These are phyloP conservation scores for Cheilinus undulatus DNA, from an alignment of 2,113 vertebrate genomes.

Conservation along the genomic window DNA sequence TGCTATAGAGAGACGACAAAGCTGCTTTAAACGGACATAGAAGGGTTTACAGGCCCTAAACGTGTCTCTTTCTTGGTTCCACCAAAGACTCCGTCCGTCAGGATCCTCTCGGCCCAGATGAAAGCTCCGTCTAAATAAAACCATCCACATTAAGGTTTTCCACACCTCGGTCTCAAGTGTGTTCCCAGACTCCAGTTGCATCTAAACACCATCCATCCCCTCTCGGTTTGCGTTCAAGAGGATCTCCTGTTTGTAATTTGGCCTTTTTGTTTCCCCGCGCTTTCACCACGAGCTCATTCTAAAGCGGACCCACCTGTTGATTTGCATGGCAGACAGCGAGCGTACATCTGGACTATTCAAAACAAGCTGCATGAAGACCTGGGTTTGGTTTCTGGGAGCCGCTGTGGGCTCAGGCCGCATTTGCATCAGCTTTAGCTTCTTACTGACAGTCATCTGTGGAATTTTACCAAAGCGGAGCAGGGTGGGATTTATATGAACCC, in stretches of 20 bases:
- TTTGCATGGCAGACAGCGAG: slow-evolving; percentile 53
- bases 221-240: slow-evolving; percentile 39
- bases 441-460: slow-evolving; percentile 26
- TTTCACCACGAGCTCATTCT: slow-evolving; percentile 41
- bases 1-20: too few species aligned
- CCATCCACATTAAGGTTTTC: slow-evolving; percentile 27
- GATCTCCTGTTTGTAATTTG: slow-evolving; percentile 62
- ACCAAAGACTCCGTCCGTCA: too few species aligned
- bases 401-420: slow-evolving; percentile 28
- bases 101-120: not conserved
- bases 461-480: slow-evolving; percentile 8
- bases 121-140: not conserved
- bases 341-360: slow-evolving; percentile 47
- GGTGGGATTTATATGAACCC: not conserved
- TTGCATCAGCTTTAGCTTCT: slow-evolving; percentile 45
- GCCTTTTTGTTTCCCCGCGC: slow-evolving; percentile 40
- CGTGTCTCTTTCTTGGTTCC: too few species aligned
- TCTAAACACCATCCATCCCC: slow-evolving; percentile 48
- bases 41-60: too few species aligned
- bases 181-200: slow-evolving; percentile 20
- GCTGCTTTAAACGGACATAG: too few species aligned
- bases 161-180: slow-evolving; percentile 25
- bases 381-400: slow-evolving; percentile 25
- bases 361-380: slow-evolving; percentile 47
- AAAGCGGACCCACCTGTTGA: slow-evolving; percentile 67